Evolutionary conservation across 2,797 vertebrate species (phyloP).

Genomic region (Amphiprion clarkii): DNA sequence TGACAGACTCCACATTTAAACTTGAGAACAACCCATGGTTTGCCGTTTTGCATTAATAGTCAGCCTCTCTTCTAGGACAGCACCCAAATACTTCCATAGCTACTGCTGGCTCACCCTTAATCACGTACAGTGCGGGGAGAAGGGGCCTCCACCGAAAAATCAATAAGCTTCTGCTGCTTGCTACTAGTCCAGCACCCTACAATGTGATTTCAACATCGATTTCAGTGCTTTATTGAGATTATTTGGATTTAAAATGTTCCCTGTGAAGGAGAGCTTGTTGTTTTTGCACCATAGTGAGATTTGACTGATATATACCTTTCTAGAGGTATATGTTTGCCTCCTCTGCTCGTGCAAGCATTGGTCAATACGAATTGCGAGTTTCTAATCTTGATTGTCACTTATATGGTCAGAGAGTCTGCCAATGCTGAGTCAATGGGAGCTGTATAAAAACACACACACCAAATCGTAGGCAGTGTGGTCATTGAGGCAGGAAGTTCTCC

Average conservation of each 20-base stretch:
- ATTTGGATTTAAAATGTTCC: neutral
- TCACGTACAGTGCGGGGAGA: no score
- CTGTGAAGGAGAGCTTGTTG: neutral
- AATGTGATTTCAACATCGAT: neutral
- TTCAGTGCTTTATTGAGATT: neutral
- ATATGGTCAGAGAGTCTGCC: slow-evolving; percentile 8
- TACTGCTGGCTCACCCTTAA: no score
- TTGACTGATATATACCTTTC: neutral
- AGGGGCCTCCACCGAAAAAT: no score
- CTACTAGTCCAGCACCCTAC: no score
- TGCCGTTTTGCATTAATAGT: no score
- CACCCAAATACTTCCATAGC: no score
- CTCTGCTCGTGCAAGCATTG: neutral
- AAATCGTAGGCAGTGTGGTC: slow-evolving; percentile 33
- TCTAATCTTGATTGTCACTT: neutral
- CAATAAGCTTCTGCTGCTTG: no score
- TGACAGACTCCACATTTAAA: no score
- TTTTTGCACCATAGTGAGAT: neutral
- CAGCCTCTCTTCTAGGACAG: no score
- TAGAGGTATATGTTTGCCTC: neutral
- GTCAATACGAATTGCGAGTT: neutral
- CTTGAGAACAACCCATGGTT: no score
- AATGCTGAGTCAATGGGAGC: slow-evolving; percentile 45
- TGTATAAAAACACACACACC: slow-evolving; percentile 19
- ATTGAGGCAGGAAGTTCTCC: slow-evolving; percentile 66